Conservation (phyloP, 2,797 vertebrate genomes). For the Epinephelus awoara region DNA sequence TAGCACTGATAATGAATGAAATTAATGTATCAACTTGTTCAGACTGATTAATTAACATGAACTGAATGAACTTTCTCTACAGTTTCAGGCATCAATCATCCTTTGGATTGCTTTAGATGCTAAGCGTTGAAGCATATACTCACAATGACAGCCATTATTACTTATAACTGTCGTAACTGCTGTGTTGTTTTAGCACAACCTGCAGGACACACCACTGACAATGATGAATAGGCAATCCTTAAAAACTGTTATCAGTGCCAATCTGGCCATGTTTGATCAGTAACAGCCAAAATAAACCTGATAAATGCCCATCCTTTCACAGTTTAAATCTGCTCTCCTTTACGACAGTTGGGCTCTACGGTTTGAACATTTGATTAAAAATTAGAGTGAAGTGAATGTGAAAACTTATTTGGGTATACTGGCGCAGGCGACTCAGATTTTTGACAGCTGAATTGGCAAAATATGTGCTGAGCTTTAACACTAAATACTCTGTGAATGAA, state of each 20-base stretch:
- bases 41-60: not conserved
- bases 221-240: not conserved
- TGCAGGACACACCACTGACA: not conserved
- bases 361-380: not conserved
- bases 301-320: not conserved
- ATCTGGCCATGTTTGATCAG: not conserved
- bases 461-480: not conserved
- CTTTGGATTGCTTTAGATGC: not conserved
- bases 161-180: not conserved
- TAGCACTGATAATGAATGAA: not conserved
- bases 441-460: not conserved
- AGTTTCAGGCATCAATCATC: not conserved
- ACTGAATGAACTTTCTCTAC: not conserved
- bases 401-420: not conserved
- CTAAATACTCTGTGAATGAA: not conserved
- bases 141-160: not conserved
- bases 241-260: not conserved
- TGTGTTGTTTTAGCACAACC: not conserved
- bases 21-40: not conserved
- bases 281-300: not conserved
- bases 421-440: not conserved
- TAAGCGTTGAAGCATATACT: not conserved
- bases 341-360: not conserved
- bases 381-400: not conserved
- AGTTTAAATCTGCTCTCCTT: too few species aligned